A percentile compares a stretch with the other conserved stretches of the same genome.
These are phyloP conservation scores for Psittacara wagleri DNA, from an alignment of 2,113 vertebrate genomes.

Conservation along the genomic window DNA sequence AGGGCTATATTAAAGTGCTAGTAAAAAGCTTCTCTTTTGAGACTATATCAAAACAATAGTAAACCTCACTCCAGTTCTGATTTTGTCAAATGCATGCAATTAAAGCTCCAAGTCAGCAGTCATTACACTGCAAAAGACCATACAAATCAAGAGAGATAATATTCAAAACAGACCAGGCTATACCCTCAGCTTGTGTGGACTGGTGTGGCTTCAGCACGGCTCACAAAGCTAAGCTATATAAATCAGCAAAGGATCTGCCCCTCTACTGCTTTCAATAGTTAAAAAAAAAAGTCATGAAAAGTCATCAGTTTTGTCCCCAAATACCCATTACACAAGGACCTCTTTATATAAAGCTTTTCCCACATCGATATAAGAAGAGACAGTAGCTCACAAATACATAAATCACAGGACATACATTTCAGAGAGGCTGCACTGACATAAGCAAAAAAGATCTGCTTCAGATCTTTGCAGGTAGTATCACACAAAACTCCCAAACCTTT, in stretches of 20 bases:
- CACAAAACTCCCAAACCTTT: background rate
- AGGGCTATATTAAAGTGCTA: conserved; percentile 22
- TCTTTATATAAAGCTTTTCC: background rate
- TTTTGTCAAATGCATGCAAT: conserved; percentile 3
- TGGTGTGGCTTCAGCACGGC: rapidly evolving
- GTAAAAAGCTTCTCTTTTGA: conserved; percentile 32
- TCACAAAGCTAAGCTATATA: background rate
- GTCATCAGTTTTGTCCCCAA: background rate
- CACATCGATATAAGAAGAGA: background rate
- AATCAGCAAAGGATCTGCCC: background rate
- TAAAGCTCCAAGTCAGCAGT: conserved; percentile 28
- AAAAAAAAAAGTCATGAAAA: background rate
- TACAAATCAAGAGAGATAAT: background rate
- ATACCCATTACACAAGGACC: background rate
- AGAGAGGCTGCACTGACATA: background rate
- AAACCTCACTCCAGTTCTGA: background rate
- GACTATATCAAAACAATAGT: conserved; percentile 37
- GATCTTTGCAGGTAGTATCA: background rate
- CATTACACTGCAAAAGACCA: conserved; percentile 1
- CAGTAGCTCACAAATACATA: background rate
- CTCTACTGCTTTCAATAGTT: background rate
- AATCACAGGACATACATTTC: background rate
- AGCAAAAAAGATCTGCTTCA: background rate
- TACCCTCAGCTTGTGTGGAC: background rate
- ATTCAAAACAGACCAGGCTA: background rate